phyloP scores from a whole-genome alignment of 2,888 invertebrate genomes.

The Drosophila demipolita region DNA sequence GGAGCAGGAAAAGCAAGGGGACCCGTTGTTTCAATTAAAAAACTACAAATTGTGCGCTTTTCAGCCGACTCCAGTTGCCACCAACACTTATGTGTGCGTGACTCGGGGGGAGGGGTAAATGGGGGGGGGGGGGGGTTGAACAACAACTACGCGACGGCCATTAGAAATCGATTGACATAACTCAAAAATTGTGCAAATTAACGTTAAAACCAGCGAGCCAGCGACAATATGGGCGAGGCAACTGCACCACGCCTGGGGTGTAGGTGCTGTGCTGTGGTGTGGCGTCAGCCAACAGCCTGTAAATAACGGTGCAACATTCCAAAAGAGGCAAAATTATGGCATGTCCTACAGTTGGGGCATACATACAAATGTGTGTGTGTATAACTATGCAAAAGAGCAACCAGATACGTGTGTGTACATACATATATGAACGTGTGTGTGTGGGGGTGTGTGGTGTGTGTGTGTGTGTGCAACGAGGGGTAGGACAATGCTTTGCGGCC shows the following conservation, averaged over 20 bases:
- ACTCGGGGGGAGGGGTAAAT: neutral
- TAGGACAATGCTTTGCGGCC: conserved; percentile 60
- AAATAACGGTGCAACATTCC: conserved; percentile 57
- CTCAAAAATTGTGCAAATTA: conserved; percentile 82
- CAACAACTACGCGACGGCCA: conserved; percentile 57
- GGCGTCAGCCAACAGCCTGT: conserved; percentile 47
- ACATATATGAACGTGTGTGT: neutral
- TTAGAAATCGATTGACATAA: conserved; percentile 82
- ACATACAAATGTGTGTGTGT: conserved; percentile 25
- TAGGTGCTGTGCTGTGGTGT: neutral
- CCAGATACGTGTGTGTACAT: neutral
- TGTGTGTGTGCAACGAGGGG: conserved; percentile 28
- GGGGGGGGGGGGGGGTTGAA: neutral
- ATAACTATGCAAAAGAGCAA: conserved; percentile 22
- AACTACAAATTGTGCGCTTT: conserved; percentile 67
- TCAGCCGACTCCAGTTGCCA: conserved; percentile 21
- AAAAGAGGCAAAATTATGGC: conserved; percentile 59
- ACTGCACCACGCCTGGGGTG: neutral
- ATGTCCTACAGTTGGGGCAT: conserved; percentile 16
- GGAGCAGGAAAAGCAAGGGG: conserved; percentile 32
- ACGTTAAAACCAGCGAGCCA: conserved; percentile 75
- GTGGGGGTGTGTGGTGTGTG: neutral
- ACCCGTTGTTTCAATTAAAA: conserved; percentile 69
- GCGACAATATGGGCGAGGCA: conserved; percentile 66
- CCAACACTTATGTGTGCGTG: neutral